Evolutionary conservation across 2,888 invertebrate species (phyloP).

Genomic region (Pachycephus smyrnensis): DNA sequence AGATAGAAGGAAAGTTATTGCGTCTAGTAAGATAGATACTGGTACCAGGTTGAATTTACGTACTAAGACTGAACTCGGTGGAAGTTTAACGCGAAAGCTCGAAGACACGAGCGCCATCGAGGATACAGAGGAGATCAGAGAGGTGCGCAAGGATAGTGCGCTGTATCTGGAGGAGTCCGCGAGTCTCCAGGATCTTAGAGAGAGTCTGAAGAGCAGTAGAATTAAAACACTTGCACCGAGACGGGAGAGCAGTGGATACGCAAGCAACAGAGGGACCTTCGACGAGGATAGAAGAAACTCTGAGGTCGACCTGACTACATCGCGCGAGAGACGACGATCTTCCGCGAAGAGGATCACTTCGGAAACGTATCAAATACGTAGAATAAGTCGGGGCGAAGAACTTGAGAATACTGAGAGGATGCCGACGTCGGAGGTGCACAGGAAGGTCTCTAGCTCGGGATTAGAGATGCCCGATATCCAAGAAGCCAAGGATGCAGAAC

Average conservation of each 20-base stretch:
- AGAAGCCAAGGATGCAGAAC: conserved; percentile 42
- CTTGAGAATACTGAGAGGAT: conserved; percentile 36
- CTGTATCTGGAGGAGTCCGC: conserved; percentile 48
- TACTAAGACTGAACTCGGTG: not conserved
- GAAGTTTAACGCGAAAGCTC: not conserved
- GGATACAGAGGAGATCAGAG: conserved; percentile 23
- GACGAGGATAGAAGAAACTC: conserved; percentile 55
- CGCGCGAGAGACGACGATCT: conserved; percentile 43
- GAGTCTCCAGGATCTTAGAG: conserved; percentile 32
- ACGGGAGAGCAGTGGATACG: conserved; percentile 59
- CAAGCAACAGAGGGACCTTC: conserved; percentile 55
- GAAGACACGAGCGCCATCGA: not conserved
- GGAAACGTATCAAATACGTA: not conserved
- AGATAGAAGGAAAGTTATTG: not conserved
- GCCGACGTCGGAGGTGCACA: conserved; percentile 48
- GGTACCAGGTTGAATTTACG: not conserved
- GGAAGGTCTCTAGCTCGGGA: conserved; percentile 44
- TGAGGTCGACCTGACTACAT: not conserved
- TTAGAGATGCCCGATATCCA: conserved; percentile 54
- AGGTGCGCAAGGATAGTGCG: conserved; percentile 53
- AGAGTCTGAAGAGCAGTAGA: conserved; percentile 25
- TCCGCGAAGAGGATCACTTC: conserved; percentile 37
- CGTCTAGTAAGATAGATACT: conserved; percentile 9
- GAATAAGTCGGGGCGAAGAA: conserved; percentile 3
- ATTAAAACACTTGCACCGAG: conserved; percentile 37